These are phyloP conservation scores for Gnathonemus longibarbis DNA, from an alignment of 2,113 vertebrate genomes.

Conservation along the genomic window DNA sequence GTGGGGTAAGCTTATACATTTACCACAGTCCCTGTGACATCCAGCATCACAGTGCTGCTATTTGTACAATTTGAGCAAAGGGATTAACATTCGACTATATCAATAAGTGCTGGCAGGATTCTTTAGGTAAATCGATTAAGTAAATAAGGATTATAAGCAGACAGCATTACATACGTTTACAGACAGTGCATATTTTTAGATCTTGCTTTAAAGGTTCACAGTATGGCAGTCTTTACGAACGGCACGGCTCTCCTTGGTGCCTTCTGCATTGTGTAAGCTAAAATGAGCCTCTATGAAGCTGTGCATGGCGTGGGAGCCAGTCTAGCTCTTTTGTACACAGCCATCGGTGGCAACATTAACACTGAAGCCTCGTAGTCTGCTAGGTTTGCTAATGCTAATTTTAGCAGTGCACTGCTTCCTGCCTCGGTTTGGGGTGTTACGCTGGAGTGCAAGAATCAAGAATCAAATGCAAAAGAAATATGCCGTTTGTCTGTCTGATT, in stretches of 20 bases:
- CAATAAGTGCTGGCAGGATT: neutral
- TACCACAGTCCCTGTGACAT: neutral
- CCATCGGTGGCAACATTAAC: neutral
- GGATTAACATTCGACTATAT: neutral
- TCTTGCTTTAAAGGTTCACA: neutral
- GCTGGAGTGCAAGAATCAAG: neutral
- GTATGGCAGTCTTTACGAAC: neutral
- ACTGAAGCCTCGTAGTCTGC: neutral
- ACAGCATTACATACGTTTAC: neutral
- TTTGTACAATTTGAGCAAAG: neutral
- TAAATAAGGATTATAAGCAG: neutral
- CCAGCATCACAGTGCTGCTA: neutral
- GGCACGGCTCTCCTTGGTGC: neutral
- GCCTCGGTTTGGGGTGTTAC: neutral
- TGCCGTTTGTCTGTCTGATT: neutral
- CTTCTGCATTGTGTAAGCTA: neutral
- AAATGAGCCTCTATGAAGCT: neutral
- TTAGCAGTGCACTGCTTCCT: neutral
- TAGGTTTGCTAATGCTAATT: neutral
- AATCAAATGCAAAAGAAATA: neutral
- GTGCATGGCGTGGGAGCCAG: neutral
- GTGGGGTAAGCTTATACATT: neutral
- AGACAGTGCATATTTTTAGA: neutral
- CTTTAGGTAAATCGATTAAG: neutral
- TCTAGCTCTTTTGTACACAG: neutral